Evolutionary conservation across 2,113 vertebrate genomes (phyloP).

Genomic region (Henicopernis longicauda): DNA sequence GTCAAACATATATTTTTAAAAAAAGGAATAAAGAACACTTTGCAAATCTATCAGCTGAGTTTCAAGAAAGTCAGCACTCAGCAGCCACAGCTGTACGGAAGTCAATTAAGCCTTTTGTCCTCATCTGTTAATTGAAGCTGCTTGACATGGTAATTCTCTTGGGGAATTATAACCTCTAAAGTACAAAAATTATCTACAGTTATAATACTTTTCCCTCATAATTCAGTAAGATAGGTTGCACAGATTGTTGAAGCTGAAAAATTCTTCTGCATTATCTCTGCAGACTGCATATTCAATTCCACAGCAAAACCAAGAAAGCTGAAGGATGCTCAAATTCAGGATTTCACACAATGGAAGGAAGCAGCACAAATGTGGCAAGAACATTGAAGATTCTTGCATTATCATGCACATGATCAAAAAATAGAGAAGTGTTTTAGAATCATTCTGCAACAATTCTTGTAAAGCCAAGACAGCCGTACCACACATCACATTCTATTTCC

Average conservation of each 20-base stretch:
- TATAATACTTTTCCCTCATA: not conserved
- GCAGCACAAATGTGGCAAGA: not conserved
- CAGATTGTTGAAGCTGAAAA: not conserved
- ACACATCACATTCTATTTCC: not conserved
- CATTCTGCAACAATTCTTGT: not conserved
- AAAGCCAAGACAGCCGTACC: not conserved
- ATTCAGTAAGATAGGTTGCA: not conserved
- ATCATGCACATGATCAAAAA: not conserved
- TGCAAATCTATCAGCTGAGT: not conserved
- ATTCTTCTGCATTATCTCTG: not conserved
- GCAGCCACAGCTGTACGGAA: not conserved
- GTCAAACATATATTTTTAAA: not conserved
- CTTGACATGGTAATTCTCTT: not conserved
- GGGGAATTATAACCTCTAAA: not conserved
- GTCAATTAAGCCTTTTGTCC: not conserved
- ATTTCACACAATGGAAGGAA: not conserved
- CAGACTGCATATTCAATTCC: not conserved
- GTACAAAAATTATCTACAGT: not conserved
- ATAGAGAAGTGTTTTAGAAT: not conserved
- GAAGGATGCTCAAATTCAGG: not conserved
- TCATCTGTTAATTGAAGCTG: slow-evolving; percentile 4
- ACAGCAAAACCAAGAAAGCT: not conserved
- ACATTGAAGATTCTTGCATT: not conserved
- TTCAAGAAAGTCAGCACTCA: not conserved
- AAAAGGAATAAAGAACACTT: not conserved